Conservation (phyloP, 2,888 invertebrate species). For the Anagyrus pseudococci region DNA sequence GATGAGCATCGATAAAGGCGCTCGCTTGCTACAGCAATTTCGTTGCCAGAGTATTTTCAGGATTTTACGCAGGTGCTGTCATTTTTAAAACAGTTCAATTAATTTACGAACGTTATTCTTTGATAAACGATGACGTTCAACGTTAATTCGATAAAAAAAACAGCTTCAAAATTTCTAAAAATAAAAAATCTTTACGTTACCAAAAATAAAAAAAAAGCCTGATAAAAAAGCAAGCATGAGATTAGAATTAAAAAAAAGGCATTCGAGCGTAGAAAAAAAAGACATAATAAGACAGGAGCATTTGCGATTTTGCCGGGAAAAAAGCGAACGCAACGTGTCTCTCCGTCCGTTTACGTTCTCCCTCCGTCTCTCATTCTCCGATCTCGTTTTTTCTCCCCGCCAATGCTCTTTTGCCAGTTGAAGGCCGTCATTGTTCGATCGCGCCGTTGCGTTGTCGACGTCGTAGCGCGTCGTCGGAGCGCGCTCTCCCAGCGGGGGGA, state of each 20-base stretch:
- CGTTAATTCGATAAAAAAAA: too few species aligned
- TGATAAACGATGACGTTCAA: too few species aligned
- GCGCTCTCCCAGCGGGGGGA: conserved; percentile 30
- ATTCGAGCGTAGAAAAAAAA: background rate
- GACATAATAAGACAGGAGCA: background rate
- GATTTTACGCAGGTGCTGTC: too few species aligned
- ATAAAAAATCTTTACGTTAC: background rate
- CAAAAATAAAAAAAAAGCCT: background rate
- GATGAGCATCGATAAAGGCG: background rate
- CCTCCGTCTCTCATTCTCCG: background rate
- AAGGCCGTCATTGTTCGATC: conserved; percentile 40
- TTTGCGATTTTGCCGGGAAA: conserved; percentile 6
- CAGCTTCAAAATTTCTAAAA: background rate
- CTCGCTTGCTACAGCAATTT: too few species aligned
- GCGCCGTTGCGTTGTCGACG: conserved; percentile 24
- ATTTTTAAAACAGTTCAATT: too few species aligned
- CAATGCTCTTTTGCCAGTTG: conserved; percentile 41
- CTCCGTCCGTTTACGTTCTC: conserved; percentile 1
- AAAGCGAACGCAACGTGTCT: background rate
- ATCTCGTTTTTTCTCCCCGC: conserved; percentile 14
- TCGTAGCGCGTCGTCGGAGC: conserved; percentile 4
- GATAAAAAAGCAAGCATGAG: too few species aligned
- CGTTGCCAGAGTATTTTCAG: too few species aligned
- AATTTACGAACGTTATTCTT: too few species aligned
- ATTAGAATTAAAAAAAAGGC: too few species aligned